phyloP scores from a whole-genome alignment of 2,888 invertebrate species.

The Hesperia comma region DNA sequence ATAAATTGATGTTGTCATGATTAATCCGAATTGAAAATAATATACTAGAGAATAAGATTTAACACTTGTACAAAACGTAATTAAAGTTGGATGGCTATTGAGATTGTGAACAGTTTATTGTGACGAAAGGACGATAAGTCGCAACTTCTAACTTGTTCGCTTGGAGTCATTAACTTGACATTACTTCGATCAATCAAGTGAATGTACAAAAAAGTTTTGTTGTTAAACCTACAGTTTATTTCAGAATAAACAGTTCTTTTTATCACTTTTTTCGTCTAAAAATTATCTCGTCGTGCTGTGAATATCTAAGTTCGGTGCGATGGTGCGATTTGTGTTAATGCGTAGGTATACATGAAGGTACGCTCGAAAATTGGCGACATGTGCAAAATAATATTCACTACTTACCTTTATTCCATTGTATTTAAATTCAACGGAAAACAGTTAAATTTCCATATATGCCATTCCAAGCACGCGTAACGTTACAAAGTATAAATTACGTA shows the following conservation, averaged over 20 bases:
- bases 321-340: neutral
- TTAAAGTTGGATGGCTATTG: conserved; percentile 54
- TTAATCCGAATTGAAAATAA: conserved; percentile 32
- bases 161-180: conserved; percentile 48
- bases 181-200: conserved; percentile 48
- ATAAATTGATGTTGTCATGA: conserved; percentile 13
- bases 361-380: neutral
- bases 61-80: conserved; percentile 36
- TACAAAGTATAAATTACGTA: too few relatives aligned
- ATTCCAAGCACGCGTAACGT: too few relatives aligned
- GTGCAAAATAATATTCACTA: conserved; percentile 2
- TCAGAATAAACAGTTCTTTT: conserved; percentile 45
- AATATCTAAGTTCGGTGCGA: neutral
- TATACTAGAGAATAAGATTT: conserved; percentile 27
- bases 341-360: too few relatives aligned
- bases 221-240: conserved; percentile 51
- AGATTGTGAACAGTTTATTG: conserved; percentile 61
- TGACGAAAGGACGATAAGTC: conserved; percentile 49
- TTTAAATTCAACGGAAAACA: neutral
- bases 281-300: neutral
- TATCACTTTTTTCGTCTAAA: neutral
- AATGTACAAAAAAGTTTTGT: conserved; percentile 53
- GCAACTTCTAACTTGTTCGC: conserved; percentile 50
- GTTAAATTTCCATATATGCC: neutral
- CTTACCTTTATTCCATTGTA: neutral